These are phyloP conservation scores for Acinonyx jubatus DNA, from an alignment of 2,113 vertebrate species.

Conservation along the genomic window DNA sequence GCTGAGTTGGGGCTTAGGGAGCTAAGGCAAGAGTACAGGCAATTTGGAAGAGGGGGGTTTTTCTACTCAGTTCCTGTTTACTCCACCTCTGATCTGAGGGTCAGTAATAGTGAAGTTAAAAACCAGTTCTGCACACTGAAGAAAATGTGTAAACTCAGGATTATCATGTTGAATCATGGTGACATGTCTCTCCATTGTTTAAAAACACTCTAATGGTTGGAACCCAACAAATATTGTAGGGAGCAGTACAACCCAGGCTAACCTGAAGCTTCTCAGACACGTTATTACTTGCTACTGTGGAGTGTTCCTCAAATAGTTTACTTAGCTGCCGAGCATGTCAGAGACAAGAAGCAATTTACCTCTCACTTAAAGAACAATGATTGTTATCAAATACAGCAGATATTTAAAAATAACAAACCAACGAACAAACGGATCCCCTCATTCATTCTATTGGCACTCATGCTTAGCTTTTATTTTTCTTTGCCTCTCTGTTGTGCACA, in stretches of 20 bases:
- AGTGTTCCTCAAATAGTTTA: neutral
- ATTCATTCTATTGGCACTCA: neutral
- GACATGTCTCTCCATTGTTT: neutral
- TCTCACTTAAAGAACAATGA: neutral
- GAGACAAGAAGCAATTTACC: neutral
- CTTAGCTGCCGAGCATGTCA: neutral
- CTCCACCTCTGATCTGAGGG: neutral
- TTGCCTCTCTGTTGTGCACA: neutral
- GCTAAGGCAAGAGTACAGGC: neutral
- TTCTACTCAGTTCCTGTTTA: neutral
- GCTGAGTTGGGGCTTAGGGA: neutral
- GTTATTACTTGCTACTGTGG: neutral
- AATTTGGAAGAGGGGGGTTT: neutral
- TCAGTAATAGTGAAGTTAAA: neutral
- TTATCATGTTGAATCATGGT: neutral
- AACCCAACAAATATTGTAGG: constrained; percentile 9
- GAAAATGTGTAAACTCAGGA: constrained; percentile 43
- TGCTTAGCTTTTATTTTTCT: neutral
- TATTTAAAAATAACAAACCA: neutral
- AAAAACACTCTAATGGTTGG: constrained; percentile 3
- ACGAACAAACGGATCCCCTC: too few relatives aligned
- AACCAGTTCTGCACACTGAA: neutral
- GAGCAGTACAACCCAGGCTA: neutral
- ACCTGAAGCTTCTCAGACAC: neutral
- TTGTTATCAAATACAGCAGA: neutral